phyloP scores from a whole-genome alignment of 2,888 invertebrate species.

The Tuberolachnus salignus region DNA sequence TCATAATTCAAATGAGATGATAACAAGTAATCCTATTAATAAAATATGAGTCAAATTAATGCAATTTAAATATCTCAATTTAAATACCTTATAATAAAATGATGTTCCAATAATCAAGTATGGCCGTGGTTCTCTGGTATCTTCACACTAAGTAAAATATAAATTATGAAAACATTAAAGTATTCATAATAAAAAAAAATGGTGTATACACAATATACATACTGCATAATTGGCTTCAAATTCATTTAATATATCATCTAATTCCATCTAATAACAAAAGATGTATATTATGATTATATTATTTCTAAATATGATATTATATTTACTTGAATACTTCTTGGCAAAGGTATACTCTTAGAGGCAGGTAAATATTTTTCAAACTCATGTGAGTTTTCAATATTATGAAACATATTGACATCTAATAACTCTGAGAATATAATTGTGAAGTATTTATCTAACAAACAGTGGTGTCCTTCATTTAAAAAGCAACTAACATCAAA shows the following conservation, averaged over 20 bases:
- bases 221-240: conserved; percentile 69
- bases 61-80: background rate
- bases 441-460: conserved; percentile 48
- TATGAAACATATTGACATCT: conserved; percentile 45
- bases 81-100: conserved; percentile 66
- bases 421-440: conserved; percentile 45
- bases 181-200: conserved; percentile 5
- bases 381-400: background rate
- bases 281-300: background rate
- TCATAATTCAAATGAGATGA: conserved; percentile 78
- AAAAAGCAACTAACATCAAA: conserved; percentile 41
- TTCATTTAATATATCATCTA: conserved; percentile 57
- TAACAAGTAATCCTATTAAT: conserved; percentile 71
- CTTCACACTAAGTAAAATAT: conserved; percentile 70
- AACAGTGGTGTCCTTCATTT: conserved; percentile 27
- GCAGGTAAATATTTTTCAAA: conserved; percentile 43
- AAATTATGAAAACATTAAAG: conserved; percentile 56
- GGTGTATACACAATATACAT: conserved; percentile 59
- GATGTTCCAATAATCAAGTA: conserved; percentile 73
- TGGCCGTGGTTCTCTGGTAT: conserved; percentile 74
- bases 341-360: conserved; percentile 40
- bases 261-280: conserved; percentile 48
- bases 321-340: conserved; percentile 41
- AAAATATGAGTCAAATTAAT: conserved; percentile 11
- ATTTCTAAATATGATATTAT: background rate